Evolutionary conservation across 2,888 invertebrate genomes (phyloP).

Genomic region (Creontiades dilutus): DNA sequence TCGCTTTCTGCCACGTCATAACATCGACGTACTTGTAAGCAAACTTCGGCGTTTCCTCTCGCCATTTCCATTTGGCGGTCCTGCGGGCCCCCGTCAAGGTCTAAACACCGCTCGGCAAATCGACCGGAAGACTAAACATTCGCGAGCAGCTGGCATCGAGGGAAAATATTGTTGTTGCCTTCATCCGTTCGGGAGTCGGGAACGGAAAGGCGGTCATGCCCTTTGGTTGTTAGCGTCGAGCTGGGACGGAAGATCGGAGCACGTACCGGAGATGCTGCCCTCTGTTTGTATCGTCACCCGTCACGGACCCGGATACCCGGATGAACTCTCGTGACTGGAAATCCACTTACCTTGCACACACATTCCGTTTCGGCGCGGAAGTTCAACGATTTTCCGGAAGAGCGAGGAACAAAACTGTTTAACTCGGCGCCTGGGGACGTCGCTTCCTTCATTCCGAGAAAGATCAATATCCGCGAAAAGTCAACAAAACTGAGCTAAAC

Average conservation of each 20-base stretch:
- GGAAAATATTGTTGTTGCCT: constrained; percentile 8
- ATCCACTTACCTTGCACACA: background rate
- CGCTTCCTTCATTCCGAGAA: too few relatives aligned
- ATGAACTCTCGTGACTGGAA: background rate
- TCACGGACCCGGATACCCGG: background rate
- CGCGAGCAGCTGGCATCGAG: constrained; percentile 13
- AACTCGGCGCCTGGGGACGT: too few relatives aligned
- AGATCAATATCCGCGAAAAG: too few relatives aligned
- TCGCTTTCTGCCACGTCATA: background rate
- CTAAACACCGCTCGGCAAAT: constrained; percentile 1
- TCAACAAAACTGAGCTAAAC: too few relatives aligned
- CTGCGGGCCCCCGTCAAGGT: constrained; percentile 27
- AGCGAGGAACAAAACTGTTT: too few relatives aligned
- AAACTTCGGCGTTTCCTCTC: background rate
- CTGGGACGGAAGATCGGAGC: background rate
- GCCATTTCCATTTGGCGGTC: background rate
- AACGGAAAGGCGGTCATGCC: background rate
- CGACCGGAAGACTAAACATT: constrained; percentile 39
- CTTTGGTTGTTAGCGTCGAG: background rate
- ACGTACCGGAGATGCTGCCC: background rate
- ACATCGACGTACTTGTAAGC: background rate
- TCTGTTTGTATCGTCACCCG: background rate
- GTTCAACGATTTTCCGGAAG: too few relatives aligned
- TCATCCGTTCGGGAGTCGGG: background rate
- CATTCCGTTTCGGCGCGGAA: too few relatives aligned